Base-by-base conservation (phyloP, 2,797 vertebrate genomes). In the Rhabdomys pumilio region DNA sequence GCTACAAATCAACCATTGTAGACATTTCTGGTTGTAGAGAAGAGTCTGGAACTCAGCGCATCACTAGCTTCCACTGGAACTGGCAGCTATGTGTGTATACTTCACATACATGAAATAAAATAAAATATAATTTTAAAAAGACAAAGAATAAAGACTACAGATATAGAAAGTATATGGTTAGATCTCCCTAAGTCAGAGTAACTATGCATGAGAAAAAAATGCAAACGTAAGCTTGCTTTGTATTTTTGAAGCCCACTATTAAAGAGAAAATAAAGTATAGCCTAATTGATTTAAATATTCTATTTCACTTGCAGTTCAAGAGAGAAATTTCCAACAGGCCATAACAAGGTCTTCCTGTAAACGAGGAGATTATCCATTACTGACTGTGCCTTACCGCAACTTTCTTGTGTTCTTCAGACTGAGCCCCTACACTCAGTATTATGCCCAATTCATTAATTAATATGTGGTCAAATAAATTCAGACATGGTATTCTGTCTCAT, bases 311-410 rank as follows among this genome's bases (percentile, higher is more conserved):
- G 55, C 11, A 95, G 10, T 69, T 61, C 34, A 82, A 69, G 11
- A 5, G 19, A 26, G 14, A 59, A 34, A 15, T 77, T 61, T 53
- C 4, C 59, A 61, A 57, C 2, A 72, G 24, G 22, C 24, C 50
- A 24, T 6, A 61, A 67, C 22, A 41, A 87, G 15, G 12, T 22
- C 29, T 15, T 22, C 10, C 20, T 69, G 11, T 14, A 38, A 57
- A 50, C 0, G 5, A 34, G 7, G 3, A 41, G 20, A 57, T 34
- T 1, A 15, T n/a, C 7, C 31, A 0, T 53, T 67, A 47, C 13
- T 47, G 1, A 20, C 6, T 55, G 6, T n/a, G 55, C 24, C 41
- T n/a, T 22, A 38, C 4, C 3, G 0, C 10, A 92, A 4, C 9
- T 11, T 47, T 13, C 7, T 34, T 67, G 1, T 19, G 13, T 59